Evolutionary conservation across 2,888 invertebrate genomes (phyloP).

Genomic region (Scelioninae gen. 1): DNA sequence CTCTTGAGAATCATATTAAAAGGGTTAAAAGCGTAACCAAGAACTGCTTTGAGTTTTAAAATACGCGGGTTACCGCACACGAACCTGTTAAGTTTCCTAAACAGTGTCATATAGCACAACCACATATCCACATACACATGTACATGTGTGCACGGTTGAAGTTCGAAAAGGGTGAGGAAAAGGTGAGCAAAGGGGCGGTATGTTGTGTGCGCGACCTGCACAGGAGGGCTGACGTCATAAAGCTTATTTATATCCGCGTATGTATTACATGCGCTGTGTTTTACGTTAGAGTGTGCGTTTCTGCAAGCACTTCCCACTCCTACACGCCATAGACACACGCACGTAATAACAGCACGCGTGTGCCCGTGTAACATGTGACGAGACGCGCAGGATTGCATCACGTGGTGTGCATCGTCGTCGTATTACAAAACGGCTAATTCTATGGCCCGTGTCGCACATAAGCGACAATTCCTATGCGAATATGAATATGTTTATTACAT

Average conservation of each 20-base stretch:
- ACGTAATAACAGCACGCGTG: constrained; percentile 37
- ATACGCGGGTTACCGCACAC: constrained; percentile 28
- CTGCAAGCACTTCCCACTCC: constrained; percentile 52
- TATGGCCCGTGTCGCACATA: constrained; percentile 40
- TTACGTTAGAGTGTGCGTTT: constrained; percentile 56
- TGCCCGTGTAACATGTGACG: constrained; percentile 41
- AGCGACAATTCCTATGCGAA: constrained; percentile 46
- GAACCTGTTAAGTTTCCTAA: constrained; percentile 30
- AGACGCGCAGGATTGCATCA: constrained; percentile 58
- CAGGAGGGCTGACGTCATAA: constrained; percentile 75
- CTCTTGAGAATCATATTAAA: not conserved
- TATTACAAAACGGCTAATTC: constrained; percentile 58
- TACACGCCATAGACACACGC: constrained; percentile 23
- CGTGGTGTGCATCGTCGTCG: constrained; percentile 40
- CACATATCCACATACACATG: constrained; percentile 6
- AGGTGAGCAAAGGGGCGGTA: constrained; percentile 55
- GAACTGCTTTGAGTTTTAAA: constrained; percentile 15
- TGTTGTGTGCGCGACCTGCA: constrained; percentile 35
- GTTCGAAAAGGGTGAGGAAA: constrained; percentile 34
- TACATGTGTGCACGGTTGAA: not conserved
- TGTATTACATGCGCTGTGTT: constrained; percentile 56
- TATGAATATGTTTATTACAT: constrained; percentile 55
- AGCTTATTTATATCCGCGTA: constrained; percentile 73
- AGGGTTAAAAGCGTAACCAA: constrained; percentile 38
- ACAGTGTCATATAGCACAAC: not conserved